Evolutionary conservation across 2,888 invertebrate genomes (phyloP).

Genomic region (Subacronicta megacephala): DNA sequence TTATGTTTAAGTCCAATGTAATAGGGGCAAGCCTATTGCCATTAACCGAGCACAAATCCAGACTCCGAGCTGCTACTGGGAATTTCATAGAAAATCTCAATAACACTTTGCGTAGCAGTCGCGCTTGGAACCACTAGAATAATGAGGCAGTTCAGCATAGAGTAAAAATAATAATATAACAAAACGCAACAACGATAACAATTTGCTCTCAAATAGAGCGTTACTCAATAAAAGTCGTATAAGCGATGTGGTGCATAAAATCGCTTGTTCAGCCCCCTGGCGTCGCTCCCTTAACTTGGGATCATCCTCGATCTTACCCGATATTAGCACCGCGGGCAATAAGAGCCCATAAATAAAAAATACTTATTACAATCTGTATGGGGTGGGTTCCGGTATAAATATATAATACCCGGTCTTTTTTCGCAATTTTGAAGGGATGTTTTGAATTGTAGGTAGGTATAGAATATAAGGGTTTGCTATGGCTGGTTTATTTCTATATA

Average conservation of each 20-base stretch:
- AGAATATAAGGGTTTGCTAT: constrained; percentile 9
- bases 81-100: no score
- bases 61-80: no score
- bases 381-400: constrained; percentile 73
- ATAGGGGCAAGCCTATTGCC: no score
- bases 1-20: no score
- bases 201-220: constrained; percentile 67
- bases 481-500: constrained; percentile 6
- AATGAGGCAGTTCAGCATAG: no score
- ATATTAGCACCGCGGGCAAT: constrained; percentile 87
- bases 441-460: constrained; percentile 38
- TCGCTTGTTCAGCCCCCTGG: constrained; percentile 68
- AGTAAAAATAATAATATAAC: constrained; percentile 3
- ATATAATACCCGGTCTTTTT: constrained; percentile 69
- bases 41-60: no score
- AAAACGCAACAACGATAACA: constrained; percentile 53
- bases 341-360: constrained; percentile 83
- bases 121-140: no score
- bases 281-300: constrained; percentile 70
- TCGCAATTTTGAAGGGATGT: constrained; percentile 48
- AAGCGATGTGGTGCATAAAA: constrained; percentile 76
- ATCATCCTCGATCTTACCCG: constrained; percentile 82
- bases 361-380: constrained; percentile 77
- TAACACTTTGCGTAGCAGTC: no score
- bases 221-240: constrained; percentile 74